phyloP scores from a whole-genome alignment of 2,888 invertebrate species.

The Philereme transversata region DNA sequence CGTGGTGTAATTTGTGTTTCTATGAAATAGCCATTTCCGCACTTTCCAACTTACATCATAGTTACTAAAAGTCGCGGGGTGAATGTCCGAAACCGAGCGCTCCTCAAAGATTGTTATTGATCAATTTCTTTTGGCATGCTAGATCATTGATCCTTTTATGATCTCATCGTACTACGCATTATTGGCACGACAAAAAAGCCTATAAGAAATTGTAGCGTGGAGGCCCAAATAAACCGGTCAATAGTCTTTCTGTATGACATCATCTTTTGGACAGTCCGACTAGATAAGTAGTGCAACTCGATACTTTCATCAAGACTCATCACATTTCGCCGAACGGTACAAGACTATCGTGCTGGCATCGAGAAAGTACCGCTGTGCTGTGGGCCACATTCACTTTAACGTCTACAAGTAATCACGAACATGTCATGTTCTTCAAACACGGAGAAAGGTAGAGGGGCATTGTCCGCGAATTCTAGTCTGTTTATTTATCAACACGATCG shows the following conservation, averaged over 20 bases:
- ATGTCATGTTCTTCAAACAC: constrained; percentile 21
- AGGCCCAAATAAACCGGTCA: constrained; percentile 32
- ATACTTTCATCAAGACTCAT: constrained; percentile 65
- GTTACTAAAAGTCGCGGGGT: constrained; percentile 67
- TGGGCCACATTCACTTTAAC: constrained; percentile 52
- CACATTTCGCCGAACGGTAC: constrained; percentile 66
- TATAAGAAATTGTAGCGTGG: constrained; percentile 38
- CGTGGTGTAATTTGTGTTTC: constrained; percentile 58
- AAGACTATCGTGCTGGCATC: constrained; percentile 42
- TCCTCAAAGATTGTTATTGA: constrained; percentile 54
- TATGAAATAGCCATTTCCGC: constrained; percentile 75
- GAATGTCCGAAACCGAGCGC: constrained; percentile 63
- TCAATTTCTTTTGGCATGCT: constrained; percentile 69
- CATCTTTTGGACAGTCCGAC: constrained; percentile 21
- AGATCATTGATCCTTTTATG: constrained; percentile 80
- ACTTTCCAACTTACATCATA: constrained; percentile 80
- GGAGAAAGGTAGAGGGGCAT: constrained; percentile 54
- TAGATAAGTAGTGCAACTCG: constrained; percentile 23
- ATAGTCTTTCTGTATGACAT: constrained; percentile 29
- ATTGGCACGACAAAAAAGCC: constrained; percentile 44
- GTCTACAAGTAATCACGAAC: constrained; percentile 26
- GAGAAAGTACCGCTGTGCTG: constrained; percentile 75
- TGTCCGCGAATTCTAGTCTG: constrained; percentile 66
- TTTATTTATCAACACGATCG: constrained; percentile 72
- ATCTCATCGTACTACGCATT: constrained; percentile 70